Base-by-base conservation (phyloP, 2,888 invertebrate genomes). In the Andricus quercusramuli region DNA sequence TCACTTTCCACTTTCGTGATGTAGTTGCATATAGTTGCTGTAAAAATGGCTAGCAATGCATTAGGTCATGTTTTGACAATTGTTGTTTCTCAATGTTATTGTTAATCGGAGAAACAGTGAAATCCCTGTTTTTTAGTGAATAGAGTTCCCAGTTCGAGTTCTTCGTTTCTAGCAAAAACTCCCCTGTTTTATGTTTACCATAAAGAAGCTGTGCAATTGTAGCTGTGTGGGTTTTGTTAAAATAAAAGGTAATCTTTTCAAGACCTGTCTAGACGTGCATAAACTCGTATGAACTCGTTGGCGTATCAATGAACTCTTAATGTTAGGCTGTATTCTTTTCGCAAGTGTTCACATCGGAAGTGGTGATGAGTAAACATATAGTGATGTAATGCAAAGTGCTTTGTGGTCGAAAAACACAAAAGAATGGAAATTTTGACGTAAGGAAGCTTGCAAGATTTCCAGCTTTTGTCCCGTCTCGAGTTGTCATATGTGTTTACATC, bases 221-320 rank as follows among this genome's bases (percentile, higher is more conserved):
- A 25, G 56, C 74, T 74, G 74, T 56, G 74, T 74, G 56, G n/a
- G 74, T 74, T 74, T 74, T 74, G 32, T 32, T 74, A 74, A 74
- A 74, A 56, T 74, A 74, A 74, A 74, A 74, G 74, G 74, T 74
- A 74, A 74, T 56, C 56, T 56, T 56, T 32, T 74, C 56, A 74
- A 56, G 74, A 56, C 74, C n/a, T 74, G 74, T 74, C 51, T 74
- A 74, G 74, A 74, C 74, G 32, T 74, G 74, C 74, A 51, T 32
- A 74, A 56, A 74, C 74, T 74, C 25, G 74, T 74, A 51, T 32
- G 56, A 56, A 74, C 74, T 74, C 25, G 56, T 74, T 56, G 15
- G 56, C 32, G 56, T 74, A 56, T 74, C 74, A 74, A 32, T 74
- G 74, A 74, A 74, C 74, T 74, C 17, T 41, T 17, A 47, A 25